A percentile compares a stretch with the other conserved stretches of the same genome.
These are phyloP conservation scores for Triplophysa yarkandensis DNA, from an alignment of 2,797 vertebrate genomes.

Conservation along the genomic window DNA sequence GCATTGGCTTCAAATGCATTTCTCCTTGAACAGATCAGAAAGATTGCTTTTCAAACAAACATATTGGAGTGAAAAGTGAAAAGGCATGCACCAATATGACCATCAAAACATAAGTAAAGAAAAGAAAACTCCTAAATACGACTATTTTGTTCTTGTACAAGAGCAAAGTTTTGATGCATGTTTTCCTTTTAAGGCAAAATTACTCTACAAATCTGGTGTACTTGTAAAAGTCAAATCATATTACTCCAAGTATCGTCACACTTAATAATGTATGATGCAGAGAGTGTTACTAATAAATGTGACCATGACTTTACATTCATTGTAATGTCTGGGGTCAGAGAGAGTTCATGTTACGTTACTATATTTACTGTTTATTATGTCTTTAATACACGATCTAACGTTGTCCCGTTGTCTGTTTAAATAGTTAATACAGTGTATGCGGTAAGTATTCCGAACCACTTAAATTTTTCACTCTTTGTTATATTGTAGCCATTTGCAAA, in stretches of 20 bases:
- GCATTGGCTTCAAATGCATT: slow-evolving; percentile 12
- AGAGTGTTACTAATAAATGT: background rate
- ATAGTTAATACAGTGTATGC: too few relatives aligned
- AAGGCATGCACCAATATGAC: background rate
- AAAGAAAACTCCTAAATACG: background rate
- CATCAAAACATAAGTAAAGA: background rate
- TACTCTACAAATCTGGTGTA: background rate
- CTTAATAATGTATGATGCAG: background rate
- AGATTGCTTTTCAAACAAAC: slow-evolving; percentile 19
- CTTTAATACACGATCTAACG: too few relatives aligned
- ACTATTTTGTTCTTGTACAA: too few relatives aligned
- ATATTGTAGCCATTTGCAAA: too few relatives aligned
- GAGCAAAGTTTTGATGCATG: background rate
- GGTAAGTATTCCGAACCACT: too few relatives aligned
- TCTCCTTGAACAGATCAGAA: slow-evolving; percentile 37
- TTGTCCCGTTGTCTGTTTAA: too few relatives aligned
- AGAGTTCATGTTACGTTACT: background rate
- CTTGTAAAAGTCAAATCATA: background rate
- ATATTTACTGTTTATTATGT: background rate
- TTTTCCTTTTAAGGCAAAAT: too few relatives aligned
- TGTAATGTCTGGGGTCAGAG: background rate
- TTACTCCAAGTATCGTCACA: background rate
- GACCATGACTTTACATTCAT: background rate
- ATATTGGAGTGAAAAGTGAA: background rate
- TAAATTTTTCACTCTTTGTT: too few relatives aligned